phyloP scores from a whole-genome alignment of 2,797 vertebrate genomes.

The Rhinoraja longicauda region DNA sequence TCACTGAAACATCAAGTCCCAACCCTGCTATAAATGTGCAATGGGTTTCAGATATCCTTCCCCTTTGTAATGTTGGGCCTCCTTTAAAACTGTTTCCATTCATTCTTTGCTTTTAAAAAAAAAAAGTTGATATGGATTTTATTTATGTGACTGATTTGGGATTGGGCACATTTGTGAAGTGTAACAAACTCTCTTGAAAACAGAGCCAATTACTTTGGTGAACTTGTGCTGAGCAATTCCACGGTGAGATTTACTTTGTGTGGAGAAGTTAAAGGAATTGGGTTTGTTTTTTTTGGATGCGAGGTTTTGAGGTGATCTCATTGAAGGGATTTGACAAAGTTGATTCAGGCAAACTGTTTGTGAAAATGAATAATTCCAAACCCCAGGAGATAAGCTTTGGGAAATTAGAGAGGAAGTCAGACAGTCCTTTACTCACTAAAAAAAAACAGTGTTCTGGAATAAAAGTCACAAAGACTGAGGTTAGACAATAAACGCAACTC shows the following conservation, averaged over 20 bases:
- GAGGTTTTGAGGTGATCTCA: conserved; percentile 33
- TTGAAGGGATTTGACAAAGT: background rate
- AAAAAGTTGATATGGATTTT: background rate
- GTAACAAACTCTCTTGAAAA: conserved; percentile 3
- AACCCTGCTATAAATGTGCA: background rate
- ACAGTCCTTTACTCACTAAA: background rate
- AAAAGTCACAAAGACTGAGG: background rate
- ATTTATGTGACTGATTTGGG: background rate
- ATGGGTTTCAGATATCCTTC: background rate
- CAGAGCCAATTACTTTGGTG: background rate
- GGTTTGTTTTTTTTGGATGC: conserved; percentile 29
- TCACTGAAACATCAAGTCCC: conserved; percentile 7
- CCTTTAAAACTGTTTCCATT: conserved; percentile 1
- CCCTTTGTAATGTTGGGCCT: background rate
- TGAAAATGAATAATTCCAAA: conserved; percentile 4
- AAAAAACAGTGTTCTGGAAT: background rate
- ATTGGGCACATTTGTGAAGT: background rate
- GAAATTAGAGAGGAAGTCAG: background rate
- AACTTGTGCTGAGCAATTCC: background rate
- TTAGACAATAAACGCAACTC: background rate
- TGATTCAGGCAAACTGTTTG: conserved; percentile 16
- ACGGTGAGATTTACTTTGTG: background rate
- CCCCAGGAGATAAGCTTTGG: background rate
- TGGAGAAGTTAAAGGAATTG: background rate
- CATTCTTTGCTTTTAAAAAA: background rate